Conservation (phyloP, 2,113 vertebrate genomes). For the Chaetodon trifascialis region DNA sequence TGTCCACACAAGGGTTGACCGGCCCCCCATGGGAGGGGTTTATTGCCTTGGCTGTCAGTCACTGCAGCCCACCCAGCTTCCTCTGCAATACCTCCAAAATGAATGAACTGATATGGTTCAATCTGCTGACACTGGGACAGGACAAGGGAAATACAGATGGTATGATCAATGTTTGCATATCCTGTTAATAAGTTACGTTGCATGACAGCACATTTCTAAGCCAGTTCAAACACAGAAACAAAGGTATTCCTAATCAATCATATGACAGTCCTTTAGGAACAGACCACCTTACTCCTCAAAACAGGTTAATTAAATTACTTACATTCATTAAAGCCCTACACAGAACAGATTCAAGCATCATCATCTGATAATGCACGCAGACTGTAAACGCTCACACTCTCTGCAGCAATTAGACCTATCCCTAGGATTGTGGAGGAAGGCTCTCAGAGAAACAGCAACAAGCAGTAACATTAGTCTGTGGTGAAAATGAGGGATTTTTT, state of each 20-base stretch:
- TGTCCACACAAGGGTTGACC: slow-evolving; percentile 53
- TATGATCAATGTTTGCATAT: not conserved
- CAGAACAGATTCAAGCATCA: not conserved
- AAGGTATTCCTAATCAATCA: not conserved
- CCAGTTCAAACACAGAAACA: not conserved
- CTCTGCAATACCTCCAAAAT: slow-evolving; percentile 11
- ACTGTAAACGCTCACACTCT: not conserved
- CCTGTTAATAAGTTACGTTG: not conserved
- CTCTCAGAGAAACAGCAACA: not conserved
- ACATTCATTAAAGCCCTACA: too few species aligned
- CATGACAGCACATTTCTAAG: not conserved
- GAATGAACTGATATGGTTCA: not conserved
- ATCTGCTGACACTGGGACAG: not conserved
- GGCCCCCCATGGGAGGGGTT: slow-evolving; percentile 34
- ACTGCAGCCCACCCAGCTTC: slow-evolving; percentile 37
- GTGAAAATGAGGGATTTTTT: not conserved
- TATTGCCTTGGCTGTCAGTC: slow-evolving; percentile 54
- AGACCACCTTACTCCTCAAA: too few species aligned
- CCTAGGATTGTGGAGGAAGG: not conserved
- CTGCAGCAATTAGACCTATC: not conserved
- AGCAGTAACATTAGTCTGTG: not conserved
- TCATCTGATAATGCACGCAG: not conserved
- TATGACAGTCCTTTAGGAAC: not conserved
- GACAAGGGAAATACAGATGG: not conserved
- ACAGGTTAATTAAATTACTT: too few species aligned